Base-by-base conservation (phyloP, 2,888 invertebrate species). In the Thymelicus sylvestris region DNA sequence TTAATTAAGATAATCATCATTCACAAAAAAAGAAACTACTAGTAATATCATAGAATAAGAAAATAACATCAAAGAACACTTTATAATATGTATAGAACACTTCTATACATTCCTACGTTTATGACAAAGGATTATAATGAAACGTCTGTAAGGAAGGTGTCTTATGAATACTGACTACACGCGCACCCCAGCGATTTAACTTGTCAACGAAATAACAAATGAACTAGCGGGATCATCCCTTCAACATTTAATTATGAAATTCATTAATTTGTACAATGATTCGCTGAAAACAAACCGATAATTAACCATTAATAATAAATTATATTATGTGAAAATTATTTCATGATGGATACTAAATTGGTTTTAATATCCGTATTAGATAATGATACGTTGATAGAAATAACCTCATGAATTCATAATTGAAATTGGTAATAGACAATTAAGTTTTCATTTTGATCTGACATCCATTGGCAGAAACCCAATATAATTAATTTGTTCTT, bases 91-190 rank as follows among this genome's bases (percentile, higher is more conserved):
- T 19, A 19, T 19, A 31, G 67, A 31, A 0, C 68, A 55, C 31
- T 41, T 76, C 72, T 71, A 73, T 10, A 7, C 19, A 7, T 47
- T 79, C 47, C 61, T 77, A 75, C 73, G 52, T 84, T 88, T 87
- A 80, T 75, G 77, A 73, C 77, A 77, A 78, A 77, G 80, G 82
- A 83, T 85, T 84, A 80, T 87, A 88, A 87, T 83, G 85, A 86
- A 83, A 81, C 82, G 82, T 78, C 80, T 84, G 79, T 79, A 81
- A 81, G 85, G 83, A 88, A 87, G 89, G 87, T 89, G 84, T 88
- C 89, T 91, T 89, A 89, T 90, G 91, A 90, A 90, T 91, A 90
- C 89, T 86, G 88, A 90, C 88, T 85, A 87, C 86, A 81, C 78
- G 77, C 82, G 83, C 81, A 79, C 81, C 80, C 84, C 82, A 79